phyloP scores from a whole-genome alignment of 2,113 vertebrate genomes.

The Gnathonemus longibarbis region DNA sequence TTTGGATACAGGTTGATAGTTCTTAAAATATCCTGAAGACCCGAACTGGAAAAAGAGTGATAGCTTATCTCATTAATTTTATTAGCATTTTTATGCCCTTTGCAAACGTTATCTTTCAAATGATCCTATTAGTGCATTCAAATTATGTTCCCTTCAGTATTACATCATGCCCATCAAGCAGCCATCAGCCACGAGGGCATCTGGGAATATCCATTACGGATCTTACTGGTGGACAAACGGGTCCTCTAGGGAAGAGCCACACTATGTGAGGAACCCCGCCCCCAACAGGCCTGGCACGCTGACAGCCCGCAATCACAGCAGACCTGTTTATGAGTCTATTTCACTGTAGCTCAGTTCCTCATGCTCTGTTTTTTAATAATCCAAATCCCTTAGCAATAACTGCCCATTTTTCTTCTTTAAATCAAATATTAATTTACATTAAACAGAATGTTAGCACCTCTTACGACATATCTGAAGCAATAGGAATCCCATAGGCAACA shows the following conservation, averaged over 20 bases:
- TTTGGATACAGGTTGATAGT: neutral
- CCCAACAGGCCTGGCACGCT: neutral
- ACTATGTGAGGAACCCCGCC: neutral
- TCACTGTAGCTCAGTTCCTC: neutral
- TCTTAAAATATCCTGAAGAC: neutral
- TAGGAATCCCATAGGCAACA: neutral
- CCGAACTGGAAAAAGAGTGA: neutral
- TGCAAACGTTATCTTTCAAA: constrained; percentile 1
- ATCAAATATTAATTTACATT: constrained; percentile 8
- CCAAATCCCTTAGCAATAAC: constrained; percentile 56
- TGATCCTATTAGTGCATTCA: neutral
- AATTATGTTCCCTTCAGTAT: neutral
- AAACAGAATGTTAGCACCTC: neutral
- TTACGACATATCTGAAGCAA: neutral
- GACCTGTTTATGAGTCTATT: constrained; percentile 3
- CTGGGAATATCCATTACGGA: neutral
- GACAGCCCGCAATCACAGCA: neutral
- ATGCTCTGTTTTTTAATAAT: constrained; percentile 43
- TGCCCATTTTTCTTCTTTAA: constrained; percentile 27
- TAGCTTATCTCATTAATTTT: neutral
- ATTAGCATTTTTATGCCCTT: constrained; percentile 1
- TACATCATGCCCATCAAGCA: neutral
- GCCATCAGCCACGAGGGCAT: neutral
- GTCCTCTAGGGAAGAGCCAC: neutral
- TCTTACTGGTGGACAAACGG: neutral